Conservation (phyloP, 2,888 invertebrate genomes). For the Lithophane ornitopus region DNA sequence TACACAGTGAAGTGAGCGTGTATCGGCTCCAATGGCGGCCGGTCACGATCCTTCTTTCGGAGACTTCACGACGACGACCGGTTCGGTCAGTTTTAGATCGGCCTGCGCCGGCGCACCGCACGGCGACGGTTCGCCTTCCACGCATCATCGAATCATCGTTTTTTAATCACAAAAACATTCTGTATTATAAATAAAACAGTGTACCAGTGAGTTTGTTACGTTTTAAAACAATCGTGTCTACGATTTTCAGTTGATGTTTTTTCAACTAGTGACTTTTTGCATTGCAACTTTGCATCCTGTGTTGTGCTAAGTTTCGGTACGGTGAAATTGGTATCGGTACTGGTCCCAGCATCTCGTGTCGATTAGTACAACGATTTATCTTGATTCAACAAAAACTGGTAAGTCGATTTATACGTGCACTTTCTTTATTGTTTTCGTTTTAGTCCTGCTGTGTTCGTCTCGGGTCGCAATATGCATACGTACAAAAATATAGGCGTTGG, state of each 20-base stretch:
- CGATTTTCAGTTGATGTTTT: constrained; percentile 41
- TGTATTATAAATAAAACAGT: constrained; percentile 68
- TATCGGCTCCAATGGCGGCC: constrained; percentile 71
- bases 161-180: constrained; percentile 72
- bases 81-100: constrained; percentile 88
- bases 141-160: constrained; percentile 76
- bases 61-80: constrained; percentile 82
- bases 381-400: constrained; percentile 84
- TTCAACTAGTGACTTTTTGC: constrained; percentile 54
- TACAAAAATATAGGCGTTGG: constrained; percentile 56
- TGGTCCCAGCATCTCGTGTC: constrained; percentile 73
- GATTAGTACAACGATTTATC: constrained; percentile 83
- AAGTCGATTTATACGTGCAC: constrained; percentile 68
- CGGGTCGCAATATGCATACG: constrained; percentile 55
- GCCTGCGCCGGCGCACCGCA: constrained; percentile 79
- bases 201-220: constrained; percentile 57
- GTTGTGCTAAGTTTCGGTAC: constrained; percentile 68
- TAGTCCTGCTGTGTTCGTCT: constrained; percentile 55
- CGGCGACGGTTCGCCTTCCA: constrained; percentile 72
- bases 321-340: constrained; percentile 81
- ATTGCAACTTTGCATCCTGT: constrained; percentile 66
- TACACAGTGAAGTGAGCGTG: constrained; percentile 67
- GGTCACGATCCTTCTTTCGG: constrained; percentile 77
- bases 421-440: constrained; percentile 75
- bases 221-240: constrained; percentile 47